Evolutionary conservation across 2,113 vertebrate genomes (phyloP), one percentile per base, ranked within the genome.

Genomic region (Sakesphorus luctuosus): DNA sequence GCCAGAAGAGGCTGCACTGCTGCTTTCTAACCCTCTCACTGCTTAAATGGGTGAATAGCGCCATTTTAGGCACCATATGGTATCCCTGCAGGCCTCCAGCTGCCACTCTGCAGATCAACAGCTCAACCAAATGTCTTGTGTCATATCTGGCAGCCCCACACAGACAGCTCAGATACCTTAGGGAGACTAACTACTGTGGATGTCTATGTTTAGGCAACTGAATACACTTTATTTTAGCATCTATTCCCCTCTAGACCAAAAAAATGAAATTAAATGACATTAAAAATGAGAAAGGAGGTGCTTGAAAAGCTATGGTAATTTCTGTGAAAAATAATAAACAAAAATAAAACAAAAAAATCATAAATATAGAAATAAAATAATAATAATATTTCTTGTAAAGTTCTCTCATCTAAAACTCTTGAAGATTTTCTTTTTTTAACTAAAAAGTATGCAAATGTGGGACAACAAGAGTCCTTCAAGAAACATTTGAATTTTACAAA

Each of bases 41-140:
- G 55, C 53, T 93, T 93, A 95, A 88, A 93, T 47, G 92, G 92
- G 92, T 68, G 82, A 94, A 73, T 46, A 50, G 94, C 40, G 67
- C 79, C 94, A 24, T 90, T 95, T 93, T 94, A 93, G 83, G 83
- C 79, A 90, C 94, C 96, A 97, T 97, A 96, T 97, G 95, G 82
- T 50, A 85, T 7, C 94, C 95, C 95, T 92, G 88, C 85, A 90
- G 95, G 90, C 85, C 76, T 90, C 90, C 96, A 95, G 94, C 75
- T 96, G 95, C 88, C 85, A 67, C 85, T 94, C 72, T 71, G 19
- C 71, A 83, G 95, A 96, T 92, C 92, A 95, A 90, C 96, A 86
- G 75, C 75, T 95, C 95, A 63, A 83, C 75, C 96, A 88, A 95
- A 95, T 93, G 90, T 94, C 95, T 93, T 21, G 0, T 93, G 90